Conservation (phyloP, 2,113 vertebrate species). For the Bubo scandiacus region DNA sequence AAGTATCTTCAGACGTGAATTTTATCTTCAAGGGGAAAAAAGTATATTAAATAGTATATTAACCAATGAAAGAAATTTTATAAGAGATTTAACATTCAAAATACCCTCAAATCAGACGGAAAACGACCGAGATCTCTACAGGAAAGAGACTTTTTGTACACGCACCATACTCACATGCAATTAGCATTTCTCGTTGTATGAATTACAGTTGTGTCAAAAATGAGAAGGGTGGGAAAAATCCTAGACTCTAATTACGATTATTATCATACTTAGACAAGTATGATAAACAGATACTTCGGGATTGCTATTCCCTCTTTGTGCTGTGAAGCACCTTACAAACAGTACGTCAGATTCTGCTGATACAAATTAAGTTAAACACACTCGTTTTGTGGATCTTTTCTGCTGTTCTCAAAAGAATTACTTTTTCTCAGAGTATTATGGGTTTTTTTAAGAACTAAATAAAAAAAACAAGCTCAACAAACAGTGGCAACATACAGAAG, state of each 20-base stretch:
- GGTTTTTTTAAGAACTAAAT: background rate
- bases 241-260: background rate
- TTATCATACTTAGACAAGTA: background rate
- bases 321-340: background rate
- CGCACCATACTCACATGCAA: rapidly evolving
- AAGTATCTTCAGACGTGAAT: background rate
- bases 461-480: background rate
- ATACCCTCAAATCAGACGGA: background rate
- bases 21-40: background rate
- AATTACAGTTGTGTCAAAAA: background rate
- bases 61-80: background rate
- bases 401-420: background rate
- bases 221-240: background rate
- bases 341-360: background rate
- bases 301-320: background rate
- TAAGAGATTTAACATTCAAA: background rate
- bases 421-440: background rate
- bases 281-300: background rate
- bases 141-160: no score
- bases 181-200: background rate
- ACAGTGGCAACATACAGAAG: background rate
- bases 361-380: background rate
- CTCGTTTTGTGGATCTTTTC: background rate
- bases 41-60: background rate
- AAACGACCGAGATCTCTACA: background rate